A percentile compares a stretch with the other conserved stretches of the same genome.
These are phyloP conservation scores for Ricordea florida DNA, from an alignment of 92 coral and sea anemone species.

Conservation along the genomic window DNA sequence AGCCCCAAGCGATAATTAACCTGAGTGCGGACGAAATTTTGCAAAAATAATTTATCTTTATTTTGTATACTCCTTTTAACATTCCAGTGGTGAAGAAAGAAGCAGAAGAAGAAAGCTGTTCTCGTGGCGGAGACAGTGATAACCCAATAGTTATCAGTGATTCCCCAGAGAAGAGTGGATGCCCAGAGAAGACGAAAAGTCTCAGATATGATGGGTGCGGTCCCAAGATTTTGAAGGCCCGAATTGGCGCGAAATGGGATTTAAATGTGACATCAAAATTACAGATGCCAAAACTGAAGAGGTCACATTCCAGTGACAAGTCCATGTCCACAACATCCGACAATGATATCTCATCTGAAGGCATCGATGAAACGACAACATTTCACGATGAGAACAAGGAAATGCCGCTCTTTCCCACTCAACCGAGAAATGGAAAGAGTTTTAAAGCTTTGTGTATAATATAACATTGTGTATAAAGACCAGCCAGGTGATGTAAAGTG, in stretches of 20 bases:
- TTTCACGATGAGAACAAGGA: not conserved
- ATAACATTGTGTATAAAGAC: not conserved
- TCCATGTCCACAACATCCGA: not conserved
- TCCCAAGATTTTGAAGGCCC: not conserved
- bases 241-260: too few relatives aligned
- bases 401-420: not conserved
- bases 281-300: not conserved
- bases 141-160: too few relatives aligned
- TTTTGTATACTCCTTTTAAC: not conserved
- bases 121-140: too few relatives aligned
- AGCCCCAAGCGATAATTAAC: too few relatives aligned
- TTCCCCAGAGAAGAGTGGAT: not conserved
- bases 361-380: not conserved
- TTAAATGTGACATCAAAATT: not conserved
- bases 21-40: too few relatives aligned
- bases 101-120: not conserved
- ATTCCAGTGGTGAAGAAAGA: not conserved
- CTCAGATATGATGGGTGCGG: not conserved
- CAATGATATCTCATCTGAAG: not conserved
- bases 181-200: too few relatives aligned
- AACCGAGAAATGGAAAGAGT: not conserved
- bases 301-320: not conserved
- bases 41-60: too few relatives aligned
- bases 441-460: not conserved
- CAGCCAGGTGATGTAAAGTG: slow-evolving; percentile 5